Evolutionary conservation across 2,113 vertebrate genomes (phyloP), one percentile per base, ranked within the genome.

Genomic region (Takifugu flavidus): DNA sequence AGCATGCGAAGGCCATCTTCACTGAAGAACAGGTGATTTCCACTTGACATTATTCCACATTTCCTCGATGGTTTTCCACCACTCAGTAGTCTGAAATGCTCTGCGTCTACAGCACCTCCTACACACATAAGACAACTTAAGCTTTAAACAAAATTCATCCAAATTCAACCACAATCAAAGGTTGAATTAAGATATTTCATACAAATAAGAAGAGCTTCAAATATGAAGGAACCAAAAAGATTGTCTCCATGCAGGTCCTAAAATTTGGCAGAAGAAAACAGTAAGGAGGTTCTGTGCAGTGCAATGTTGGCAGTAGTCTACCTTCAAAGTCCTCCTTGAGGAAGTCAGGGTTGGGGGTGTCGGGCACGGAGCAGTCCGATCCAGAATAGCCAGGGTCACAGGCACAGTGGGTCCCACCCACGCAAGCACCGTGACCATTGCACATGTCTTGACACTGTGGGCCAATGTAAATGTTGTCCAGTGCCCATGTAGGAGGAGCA

Each of bases 261-360:
- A 31, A 31, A 44, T 44, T 39, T 44, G 10, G 6, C 43, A 45
- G 11, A 4, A 31, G 29, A 31, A 31, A 31, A 31, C 44, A 45
- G 44, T 13, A 12, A 45, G 44, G 12, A 13, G 5, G 20, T 11
- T 7, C 50, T 59, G 6, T 28, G 4, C 7, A 12, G 10, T 52
- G 34, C 11, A 39, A 39, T 2, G 11, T 39, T 39, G 34, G 5
- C 31, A 34, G 5, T 34, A 4, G 6, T 55, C 26, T 91, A 99
- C 97, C 97, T 95, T 99, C 96, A 85, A 99, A 99, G 82, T 99
- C 97, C 70, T 98, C 95, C 75, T 98, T 98, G 13, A 99, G 93
- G 83, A 99, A 99, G 75, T 98, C 94, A 4, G 93, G 86, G 72
- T 98, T 97, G 81, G 94, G 95, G 57, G 91, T 92, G 74, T 95